Evolutionary conservation across 2,888 invertebrate genomes (phyloP).

Genomic region (Bhutanitis thaidina): DNA sequence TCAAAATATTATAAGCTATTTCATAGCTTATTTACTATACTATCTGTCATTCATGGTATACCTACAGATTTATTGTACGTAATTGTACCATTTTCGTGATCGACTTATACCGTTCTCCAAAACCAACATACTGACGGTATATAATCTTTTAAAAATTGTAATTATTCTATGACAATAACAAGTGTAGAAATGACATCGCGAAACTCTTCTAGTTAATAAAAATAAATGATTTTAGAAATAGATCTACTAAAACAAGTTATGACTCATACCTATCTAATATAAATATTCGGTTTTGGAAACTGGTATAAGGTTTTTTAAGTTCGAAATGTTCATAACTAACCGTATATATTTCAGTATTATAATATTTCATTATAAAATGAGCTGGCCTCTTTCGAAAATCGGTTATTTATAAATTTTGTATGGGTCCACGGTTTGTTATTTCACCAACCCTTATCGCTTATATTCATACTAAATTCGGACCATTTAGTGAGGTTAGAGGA

Average conservation of each 20-base stretch:
- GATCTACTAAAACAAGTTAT: constrained; percentile 13
- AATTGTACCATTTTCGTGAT: constrained; percentile 41
- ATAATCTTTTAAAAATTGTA: constrained; percentile 24
- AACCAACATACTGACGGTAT: constrained; percentile 46
- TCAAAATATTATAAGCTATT: constrained; percentile 76
- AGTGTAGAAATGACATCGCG: constrained; percentile 26
- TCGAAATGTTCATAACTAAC: constrained; percentile 24
- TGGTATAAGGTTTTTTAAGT: constrained; percentile 42
- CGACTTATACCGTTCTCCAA: constrained; percentile 58
- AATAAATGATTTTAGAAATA: constrained; percentile 24
- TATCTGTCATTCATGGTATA: constrained; percentile 58
- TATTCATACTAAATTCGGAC: constrained; percentile 58
- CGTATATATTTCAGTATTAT: constrained; percentile 41
- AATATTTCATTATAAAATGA: constrained; percentile 40
- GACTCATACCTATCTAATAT: constrained; percentile 16
- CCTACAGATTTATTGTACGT: constrained; percentile 42
- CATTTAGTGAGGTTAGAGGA: constrained; percentile 58
- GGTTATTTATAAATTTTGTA: constrained; percentile 34
- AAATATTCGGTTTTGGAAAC: constrained; percentile 55
- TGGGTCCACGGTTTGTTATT: constrained; percentile 35
- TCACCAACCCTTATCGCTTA: constrained; percentile 35
- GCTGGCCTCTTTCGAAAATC: constrained; percentile 46
- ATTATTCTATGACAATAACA: constrained; percentile 48
- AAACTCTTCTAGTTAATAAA: constrained; percentile 27
- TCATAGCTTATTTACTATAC: constrained; percentile 66